Evolutionary conservation across 2,888 invertebrate genomes (phyloP).

Genomic region (Dryobota labecula): DNA sequence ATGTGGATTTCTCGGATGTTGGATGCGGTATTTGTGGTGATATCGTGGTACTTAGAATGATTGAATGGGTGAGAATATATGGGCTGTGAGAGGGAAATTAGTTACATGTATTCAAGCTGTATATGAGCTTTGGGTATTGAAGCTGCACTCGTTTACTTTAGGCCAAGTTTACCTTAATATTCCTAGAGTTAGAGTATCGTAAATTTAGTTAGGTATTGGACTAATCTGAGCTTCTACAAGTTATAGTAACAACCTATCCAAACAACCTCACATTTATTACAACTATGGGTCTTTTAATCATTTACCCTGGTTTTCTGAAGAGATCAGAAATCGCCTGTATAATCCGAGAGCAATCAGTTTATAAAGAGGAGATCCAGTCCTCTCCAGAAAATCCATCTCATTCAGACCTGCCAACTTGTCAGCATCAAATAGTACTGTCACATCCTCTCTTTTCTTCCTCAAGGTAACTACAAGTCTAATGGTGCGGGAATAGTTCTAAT

Average conservation of each 20-base stretch:
- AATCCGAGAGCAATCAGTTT: too few relatives aligned
- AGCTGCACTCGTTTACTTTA: too few relatives aligned
- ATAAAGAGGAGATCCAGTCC: too few relatives aligned
- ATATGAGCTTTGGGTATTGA: neutral
- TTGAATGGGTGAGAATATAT: neutral
- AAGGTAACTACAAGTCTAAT: slow-evolving; percentile 54
- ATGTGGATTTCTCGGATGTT: slow-evolving; percentile 34
- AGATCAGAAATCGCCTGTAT: too few relatives aligned
- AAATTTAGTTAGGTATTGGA: too few relatives aligned
- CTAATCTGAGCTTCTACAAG: too few relatives aligned
- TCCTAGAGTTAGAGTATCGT: too few relatives aligned
- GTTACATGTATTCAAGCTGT: slow-evolving; percentile 3
- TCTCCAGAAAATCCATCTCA: neutral
- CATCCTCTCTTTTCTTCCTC: slow-evolving; percentile 44
- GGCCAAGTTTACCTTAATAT: too few relatives aligned
- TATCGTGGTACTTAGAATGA: slow-evolving; percentile 6
- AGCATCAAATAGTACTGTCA: slow-evolving; percentile 23
- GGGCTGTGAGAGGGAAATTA: neutral
- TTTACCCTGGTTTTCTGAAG: too few relatives aligned
- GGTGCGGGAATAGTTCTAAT: slow-evolving; percentile 64
- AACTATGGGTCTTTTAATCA: too few relatives aligned
- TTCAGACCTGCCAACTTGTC: neutral
- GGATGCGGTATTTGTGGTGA: slow-evolving; percentile 48
- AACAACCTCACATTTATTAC: too few relatives aligned
- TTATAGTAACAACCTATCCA: too few relatives aligned